Evolutionary conservation across 2,113 vertebrate genomes (phyloP).

Genomic region (Motacilla alba): DNA sequence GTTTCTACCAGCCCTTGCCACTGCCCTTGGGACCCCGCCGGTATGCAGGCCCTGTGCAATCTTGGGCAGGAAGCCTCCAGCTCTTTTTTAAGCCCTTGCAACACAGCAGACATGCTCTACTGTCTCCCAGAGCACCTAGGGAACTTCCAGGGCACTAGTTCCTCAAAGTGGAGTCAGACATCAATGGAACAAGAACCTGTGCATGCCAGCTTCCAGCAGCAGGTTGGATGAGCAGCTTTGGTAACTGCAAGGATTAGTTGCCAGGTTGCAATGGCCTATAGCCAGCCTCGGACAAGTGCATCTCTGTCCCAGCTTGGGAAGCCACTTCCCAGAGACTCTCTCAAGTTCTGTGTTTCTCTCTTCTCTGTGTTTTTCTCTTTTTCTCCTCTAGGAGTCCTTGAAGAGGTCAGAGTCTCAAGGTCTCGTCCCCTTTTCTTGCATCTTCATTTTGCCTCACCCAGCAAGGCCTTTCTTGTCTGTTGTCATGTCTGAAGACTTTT

Average conservation of each 20-base stretch:
- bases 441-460: background rate
- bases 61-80: background rate
- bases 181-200: background rate
- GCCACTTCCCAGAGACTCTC: background rate
- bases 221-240: background rate
- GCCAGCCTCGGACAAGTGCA: background rate
- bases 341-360: background rate
- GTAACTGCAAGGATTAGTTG: background rate
- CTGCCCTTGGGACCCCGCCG: fast-evolving
- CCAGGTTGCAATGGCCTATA: background rate
- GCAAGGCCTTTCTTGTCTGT: background rate
- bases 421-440: background rate
- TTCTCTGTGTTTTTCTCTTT: background rate
- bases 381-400: background rate
- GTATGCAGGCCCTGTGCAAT: fast-evolving
- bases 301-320: background rate
- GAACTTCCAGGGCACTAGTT: background rate
- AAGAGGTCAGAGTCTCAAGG: background rate
- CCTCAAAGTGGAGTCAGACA: background rate
- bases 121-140: background rate
- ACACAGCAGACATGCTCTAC: background rate
- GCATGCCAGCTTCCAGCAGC: background rate
- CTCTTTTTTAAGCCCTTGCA: background rate
- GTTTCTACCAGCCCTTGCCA: background rate
- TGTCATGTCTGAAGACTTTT: background rate